These are phyloP conservation scores for Drosophila diplacantha DNA, from an alignment of 2,888 invertebrate genomes.

Conservation along the genomic window DNA sequence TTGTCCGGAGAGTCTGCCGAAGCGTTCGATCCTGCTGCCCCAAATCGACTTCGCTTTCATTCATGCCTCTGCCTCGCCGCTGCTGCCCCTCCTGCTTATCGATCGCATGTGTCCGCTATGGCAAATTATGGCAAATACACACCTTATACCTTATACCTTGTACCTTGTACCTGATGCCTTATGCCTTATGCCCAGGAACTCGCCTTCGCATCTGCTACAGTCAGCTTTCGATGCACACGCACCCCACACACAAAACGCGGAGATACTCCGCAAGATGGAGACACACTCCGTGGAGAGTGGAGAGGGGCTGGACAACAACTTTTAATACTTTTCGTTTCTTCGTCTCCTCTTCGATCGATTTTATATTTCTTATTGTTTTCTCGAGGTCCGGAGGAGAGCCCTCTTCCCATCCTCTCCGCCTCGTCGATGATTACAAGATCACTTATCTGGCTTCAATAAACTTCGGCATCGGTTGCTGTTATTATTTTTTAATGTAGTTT, in stretches of 20 bases:
- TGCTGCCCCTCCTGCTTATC: constrained; percentile 25
- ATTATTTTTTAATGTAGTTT: constrained; percentile 71
- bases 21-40: constrained; percentile 28
- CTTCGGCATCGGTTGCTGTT: constrained; percentile 57
- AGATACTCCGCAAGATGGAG: constrained; percentile 18
- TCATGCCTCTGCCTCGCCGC: constrained; percentile 41
- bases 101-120: constrained; percentile 65
- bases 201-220: constrained; percentile 21
- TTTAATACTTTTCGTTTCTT: constrained; percentile 53
- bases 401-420: constrained; percentile 6
- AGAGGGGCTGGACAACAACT: constrained; percentile 34
- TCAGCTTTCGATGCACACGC: constrained; percentile 30
- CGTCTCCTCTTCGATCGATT: constrained; percentile 49
- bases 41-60: constrained; percentile 67
- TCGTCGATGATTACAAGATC: constrained; percentile 67
- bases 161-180: constrained; percentile 5
- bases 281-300: constrained; percentile 11
- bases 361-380: constrained; percentile 66
- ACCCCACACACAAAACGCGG: constrained; percentile 16
- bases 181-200: constrained; percentile 11
- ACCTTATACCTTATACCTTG: constrained; percentile 56
- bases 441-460: constrained; percentile 70
- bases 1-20: constrained; percentile 12
- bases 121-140: constrained; percentile 76
- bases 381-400: constrained; percentile 12